Evolutionary conservation across 2,113 vertebrate genomes (phyloP).

Genomic region (Mirza zaza): DNA sequence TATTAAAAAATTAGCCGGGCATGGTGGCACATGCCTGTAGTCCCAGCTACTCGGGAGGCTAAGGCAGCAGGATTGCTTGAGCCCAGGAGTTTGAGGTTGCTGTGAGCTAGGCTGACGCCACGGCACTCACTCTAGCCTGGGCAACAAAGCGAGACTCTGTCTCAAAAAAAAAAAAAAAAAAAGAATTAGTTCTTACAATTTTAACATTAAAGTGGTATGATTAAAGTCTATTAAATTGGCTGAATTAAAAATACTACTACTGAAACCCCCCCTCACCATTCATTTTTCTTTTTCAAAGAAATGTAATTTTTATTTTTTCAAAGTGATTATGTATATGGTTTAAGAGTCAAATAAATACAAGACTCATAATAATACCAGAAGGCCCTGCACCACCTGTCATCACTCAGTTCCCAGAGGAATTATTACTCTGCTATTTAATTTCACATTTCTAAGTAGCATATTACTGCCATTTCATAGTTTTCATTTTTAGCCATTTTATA

Average conservation of each 20-base stretch:
- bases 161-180: no score
- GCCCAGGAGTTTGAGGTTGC: no score
- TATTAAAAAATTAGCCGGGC: no score
- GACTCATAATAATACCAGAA: not conserved
- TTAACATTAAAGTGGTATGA: not conserved
- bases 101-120: no score
- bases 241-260: not conserved
- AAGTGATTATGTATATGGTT: not conserved
- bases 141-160: no score
- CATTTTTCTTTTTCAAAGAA: not conserved
- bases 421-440: not conserved
- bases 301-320: not conserved
- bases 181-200: not conserved
- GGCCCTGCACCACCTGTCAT: not conserved
- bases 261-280: not conserved
- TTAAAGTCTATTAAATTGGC: not conserved
- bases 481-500: not conserved
- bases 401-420: not conserved
- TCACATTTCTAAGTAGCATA: not conserved
- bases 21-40: no score
- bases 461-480: not conserved
- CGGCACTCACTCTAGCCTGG: no score
- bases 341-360: constrained; percentile 18
- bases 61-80: no score
- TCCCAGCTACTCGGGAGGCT: no score